These are phyloP conservation scores for Lasiurus borealis DNA, from an alignment of 2,113 vertebrate species.

Conservation along the genomic window DNA sequence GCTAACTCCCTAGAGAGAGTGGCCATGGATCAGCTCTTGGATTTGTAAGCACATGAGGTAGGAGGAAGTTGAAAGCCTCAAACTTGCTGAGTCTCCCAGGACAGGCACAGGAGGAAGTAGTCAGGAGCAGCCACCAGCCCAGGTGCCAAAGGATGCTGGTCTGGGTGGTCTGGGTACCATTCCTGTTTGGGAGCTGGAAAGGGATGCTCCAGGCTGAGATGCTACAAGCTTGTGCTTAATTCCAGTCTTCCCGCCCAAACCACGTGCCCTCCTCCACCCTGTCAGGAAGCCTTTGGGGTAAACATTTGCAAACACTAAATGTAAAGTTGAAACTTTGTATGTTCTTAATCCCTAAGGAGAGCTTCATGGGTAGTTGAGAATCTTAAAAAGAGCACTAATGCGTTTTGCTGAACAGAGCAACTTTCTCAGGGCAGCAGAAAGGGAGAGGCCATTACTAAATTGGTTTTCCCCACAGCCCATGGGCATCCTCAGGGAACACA, in stretches of 20 bases:
- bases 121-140: neutral
- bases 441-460: conserved; percentile 73
- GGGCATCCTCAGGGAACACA: conserved; percentile 46
- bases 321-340: conserved; percentile 7
- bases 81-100: neutral
- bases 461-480: conserved; percentile 16
- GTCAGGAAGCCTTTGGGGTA: neutral
- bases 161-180: neutral
- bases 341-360: conserved; percentile 60
- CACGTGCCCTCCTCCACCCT: neutral
- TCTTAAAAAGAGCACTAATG: conserved; percentile 69
- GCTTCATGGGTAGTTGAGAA: conserved; percentile 44
- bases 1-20: neutral
- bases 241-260: neutral
- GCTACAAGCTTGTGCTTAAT: neutral
- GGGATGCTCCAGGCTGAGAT: neutral
- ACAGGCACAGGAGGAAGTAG: neutral
- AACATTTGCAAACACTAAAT: conserved; percentile 47
- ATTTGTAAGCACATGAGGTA: neutral
- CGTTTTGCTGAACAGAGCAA: conserved; percentile 55
- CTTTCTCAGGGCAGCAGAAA: conserved; percentile 63
- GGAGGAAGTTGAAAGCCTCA: neutral
- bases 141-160: neutral
- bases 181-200: neutral
- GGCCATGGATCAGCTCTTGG: neutral